phyloP scores from a whole-genome alignment of 1,140 invertebrate genomes.

The Eubasilissa regina region DNA sequence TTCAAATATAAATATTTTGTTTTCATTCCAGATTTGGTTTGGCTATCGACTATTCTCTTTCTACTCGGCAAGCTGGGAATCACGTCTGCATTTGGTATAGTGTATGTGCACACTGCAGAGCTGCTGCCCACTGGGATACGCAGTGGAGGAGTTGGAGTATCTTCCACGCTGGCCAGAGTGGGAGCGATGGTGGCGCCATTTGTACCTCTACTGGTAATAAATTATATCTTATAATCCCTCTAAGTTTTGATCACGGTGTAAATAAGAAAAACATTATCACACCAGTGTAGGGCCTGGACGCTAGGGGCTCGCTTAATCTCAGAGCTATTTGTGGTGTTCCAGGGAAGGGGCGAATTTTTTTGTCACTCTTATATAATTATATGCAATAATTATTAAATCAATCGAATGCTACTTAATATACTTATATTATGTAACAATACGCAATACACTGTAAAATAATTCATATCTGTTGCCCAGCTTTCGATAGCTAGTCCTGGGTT shows the following conservation, averaged over 20 bases:
- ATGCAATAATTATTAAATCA: no score
- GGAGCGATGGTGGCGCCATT: slow-evolving; percentile 78
- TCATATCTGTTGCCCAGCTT: not conserved
- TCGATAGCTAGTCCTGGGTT: no score
- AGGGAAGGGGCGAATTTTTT: not conserved
- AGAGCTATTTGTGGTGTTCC: slow-evolving; percentile 12
- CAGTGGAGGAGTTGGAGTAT: slow-evolving; percentile 74
- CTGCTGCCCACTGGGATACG: slow-evolving; percentile 76
- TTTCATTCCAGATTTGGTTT: slow-evolving; percentile 66
- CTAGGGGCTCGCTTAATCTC: not conserved
- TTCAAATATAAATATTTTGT: no score
- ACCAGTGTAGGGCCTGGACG: slow-evolving; percentile 31
- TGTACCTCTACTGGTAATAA: slow-evolving; percentile 73
- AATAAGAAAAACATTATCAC: no score
- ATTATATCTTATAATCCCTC: slow-evolving; percentile 11
- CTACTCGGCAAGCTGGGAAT: slow-evolving; percentile 78
- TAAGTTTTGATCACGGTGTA: no score
- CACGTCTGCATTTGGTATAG: slow-evolving; percentile 75
- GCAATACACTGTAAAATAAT: not conserved
- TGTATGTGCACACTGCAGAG: slow-evolving; percentile 78
- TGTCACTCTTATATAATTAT: no score
- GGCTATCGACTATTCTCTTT: slow-evolving; percentile 73
- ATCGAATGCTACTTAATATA: no score
- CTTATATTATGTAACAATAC: no score
- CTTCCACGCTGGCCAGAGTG: slow-evolving; percentile 75